A percentile compares a stretch with the other conserved stretches of the same genome.
phyloP scores from a whole-genome alignment of 2,113 vertebrate species.

The Nanger granti region DNA sequence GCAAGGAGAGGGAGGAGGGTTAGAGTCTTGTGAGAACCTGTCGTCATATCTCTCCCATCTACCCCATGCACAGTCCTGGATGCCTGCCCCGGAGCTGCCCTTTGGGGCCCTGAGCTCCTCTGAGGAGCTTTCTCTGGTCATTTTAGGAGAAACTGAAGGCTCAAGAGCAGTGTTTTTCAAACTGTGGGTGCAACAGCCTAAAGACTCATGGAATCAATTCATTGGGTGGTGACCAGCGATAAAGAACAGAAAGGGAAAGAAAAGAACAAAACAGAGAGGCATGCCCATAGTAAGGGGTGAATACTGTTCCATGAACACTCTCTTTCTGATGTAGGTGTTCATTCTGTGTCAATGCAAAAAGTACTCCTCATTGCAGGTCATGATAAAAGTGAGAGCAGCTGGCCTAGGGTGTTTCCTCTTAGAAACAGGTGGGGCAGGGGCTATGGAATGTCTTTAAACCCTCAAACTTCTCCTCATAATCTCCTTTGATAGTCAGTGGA shows the following conservation, averaged over 20 bases:
- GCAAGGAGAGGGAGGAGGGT: slow-evolving; percentile 50
- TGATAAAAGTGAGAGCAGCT: background rate
- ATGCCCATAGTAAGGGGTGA: background rate
- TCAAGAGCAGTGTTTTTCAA: background rate
- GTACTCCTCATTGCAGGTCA: background rate
- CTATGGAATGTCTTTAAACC: background rate
- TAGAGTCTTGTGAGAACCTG: background rate
- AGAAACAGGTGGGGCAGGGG: background rate
- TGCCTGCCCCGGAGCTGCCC: background rate
- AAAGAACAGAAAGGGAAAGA: background rate
- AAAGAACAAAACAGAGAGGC: background rate
- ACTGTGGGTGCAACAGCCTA: background rate
- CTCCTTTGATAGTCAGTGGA: background rate
- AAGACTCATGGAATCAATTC: background rate
- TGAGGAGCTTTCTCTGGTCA: background rate
- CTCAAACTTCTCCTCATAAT: background rate
- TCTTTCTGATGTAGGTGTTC: background rate
- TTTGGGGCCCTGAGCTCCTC: background rate
- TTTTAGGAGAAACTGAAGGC: background rate
- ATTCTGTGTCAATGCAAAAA: background rate
- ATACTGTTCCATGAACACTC: background rate
- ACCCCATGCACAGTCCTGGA: background rate
- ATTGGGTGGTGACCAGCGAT: background rate
- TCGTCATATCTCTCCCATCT: background rate
- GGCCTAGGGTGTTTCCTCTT: background rate